Base-by-base conservation (phyloP, 1,140 invertebrate genomes). In the Polypedilum pembai region DNA sequence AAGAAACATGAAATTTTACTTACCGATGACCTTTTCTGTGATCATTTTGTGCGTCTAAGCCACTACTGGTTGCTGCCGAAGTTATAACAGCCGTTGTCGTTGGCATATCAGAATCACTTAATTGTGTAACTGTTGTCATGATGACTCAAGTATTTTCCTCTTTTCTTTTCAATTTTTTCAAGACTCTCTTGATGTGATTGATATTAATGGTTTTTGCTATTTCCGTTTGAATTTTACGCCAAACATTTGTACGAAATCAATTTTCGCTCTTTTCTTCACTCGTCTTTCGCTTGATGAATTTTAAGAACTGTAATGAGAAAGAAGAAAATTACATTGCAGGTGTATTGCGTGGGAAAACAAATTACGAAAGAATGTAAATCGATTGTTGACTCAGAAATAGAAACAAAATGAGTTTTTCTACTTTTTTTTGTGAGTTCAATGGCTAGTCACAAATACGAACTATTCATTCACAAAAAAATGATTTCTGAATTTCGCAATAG, bases 21-120 rank as follows among this genome's bases (percentile, higher is more conserved):
- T 21, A 69, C 65, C 65, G 65, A 20, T 69, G 65, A 69, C 65
- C 65, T 69, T 69, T 69, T 69, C 65, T 18, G 20, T 69, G 65
- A 20, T 18, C 65, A 69, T 69, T 69, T 69, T 18, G 20, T 18
- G 65, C 17, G 5, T 69, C 65, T 56, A 56, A 56, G 4, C 12
- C 45, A n/a, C 12, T 56, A 15, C 45, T 15, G 1, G 45, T 56
- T 4, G 5, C 1, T 33, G 24, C 24, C 5, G n/a, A n/a, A n/a
- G n/a, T n/a, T n/a, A n/a, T n/a, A n/a, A n/a, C n/a, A n/a, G 24
- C 24, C 5, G 24, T 33, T 33, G 45, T 56, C n/a, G 45, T 56
- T n/a, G 45, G 45, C 45, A 56, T n/a, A 56, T 56, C 45, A 15
- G 45, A 12, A n/a, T 56, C 45, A 56, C n/a, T 56, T 12, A 12